Evolutionary conservation across 2,797 vertebrate genomes (phyloP), one percentile per base, ranked within the genome.

Genomic region (Hybognathus amarus): DNA sequence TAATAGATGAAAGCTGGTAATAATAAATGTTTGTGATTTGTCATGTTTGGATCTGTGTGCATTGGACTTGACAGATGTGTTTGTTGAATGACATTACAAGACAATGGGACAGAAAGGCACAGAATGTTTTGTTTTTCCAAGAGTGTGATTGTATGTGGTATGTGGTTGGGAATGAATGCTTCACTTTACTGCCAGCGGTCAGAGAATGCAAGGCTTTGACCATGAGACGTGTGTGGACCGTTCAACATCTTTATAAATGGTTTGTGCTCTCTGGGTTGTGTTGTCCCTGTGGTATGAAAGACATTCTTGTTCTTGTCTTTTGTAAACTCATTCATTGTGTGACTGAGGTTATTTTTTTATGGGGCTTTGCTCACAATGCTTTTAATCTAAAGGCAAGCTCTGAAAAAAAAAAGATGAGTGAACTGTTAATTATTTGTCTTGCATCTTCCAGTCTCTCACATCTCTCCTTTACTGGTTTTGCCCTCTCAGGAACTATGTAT

Each of bases 401-500:
- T 13, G 22, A 6, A n/a, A n/a, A n/a, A n/a, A n/a, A n/a, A n/a
- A n/a, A n/a, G 33, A 54, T 12, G 6, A 22, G 18, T 13, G 12
- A 27, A n/a, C 7, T 63, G 13, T 50, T 76, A 63, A 71, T 54
- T 2, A 20, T 67, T 18, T 30, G 1, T 69, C 10, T 18, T 20
- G 24, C 24, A 45, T 67, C 47, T 47, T 56, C 42, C 76, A 59
- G 33, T 40, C 33, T 67, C 45, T 66, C 38, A 67, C 56, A 20
- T 36, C 27, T 42, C 24, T 52, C 15, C 33, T 47, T 7, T 8
- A 2, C 38, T 20, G 52, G 10, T 80, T 30, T 33, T 50, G 1
- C 54, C 15, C 27, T 54, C 1, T 1, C 88, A 99, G 98, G 93
- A 94, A 96, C 78, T 97, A 99, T 0, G 98, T 99, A 83, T 91